These are phyloP conservation scores for Idaea dimidiata DNA, from an alignment of 2,888 invertebrate genomes.

Conservation along the genomic window DNA sequence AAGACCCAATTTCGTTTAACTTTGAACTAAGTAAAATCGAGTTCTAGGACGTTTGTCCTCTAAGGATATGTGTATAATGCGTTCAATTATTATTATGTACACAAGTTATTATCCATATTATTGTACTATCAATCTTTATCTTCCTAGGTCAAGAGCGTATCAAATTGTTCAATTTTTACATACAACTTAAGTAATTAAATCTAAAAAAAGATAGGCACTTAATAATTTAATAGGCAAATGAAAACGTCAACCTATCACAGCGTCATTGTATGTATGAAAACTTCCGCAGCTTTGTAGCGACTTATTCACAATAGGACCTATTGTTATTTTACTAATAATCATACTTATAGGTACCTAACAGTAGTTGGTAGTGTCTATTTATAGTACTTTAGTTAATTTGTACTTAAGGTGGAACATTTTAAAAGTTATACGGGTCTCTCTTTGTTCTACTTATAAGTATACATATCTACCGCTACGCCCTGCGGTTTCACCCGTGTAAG, in stretches of 20 bases:
- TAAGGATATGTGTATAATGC: no score
- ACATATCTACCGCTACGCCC: no score
- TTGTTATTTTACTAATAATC: background rate
- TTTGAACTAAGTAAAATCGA: no score
- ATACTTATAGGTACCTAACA: background rate
- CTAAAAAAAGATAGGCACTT: background rate
- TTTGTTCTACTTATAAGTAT: no score
- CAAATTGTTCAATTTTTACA: background rate
- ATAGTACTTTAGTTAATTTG: background rate
- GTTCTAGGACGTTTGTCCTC: no score
- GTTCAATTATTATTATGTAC: no score
- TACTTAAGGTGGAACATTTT: background rate
- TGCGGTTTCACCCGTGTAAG: no score
- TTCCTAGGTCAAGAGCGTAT: background rate
- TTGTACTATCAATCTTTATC: background rate
- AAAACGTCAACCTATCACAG: background rate
- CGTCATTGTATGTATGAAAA: background rate
- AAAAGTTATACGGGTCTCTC: background rate
- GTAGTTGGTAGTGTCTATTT: background rate
- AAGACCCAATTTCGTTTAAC: no score
- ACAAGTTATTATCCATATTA: no score
- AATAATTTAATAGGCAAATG: background rate
- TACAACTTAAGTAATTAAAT: background rate
- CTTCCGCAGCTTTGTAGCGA: constrained; percentile 7
- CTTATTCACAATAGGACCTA: constrained; percentile 4